Evolutionary conservation across 2,888 invertebrate species (phyloP).

Genomic region (Xiphydria camelus): DNA sequence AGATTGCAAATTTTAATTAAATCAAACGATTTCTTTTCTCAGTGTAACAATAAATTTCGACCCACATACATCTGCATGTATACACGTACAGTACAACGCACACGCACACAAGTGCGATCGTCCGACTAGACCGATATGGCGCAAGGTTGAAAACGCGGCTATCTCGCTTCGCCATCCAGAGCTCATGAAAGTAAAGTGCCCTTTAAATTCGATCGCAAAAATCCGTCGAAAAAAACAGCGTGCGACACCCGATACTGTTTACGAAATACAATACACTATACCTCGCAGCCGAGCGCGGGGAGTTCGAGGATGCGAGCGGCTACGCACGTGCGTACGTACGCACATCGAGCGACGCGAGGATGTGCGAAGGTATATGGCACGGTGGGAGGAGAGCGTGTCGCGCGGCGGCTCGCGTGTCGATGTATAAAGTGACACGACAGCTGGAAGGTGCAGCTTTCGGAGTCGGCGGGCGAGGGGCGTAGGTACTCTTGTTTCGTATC

Average conservation of each 20-base stretch:
- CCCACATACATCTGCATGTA: too few relatives aligned
- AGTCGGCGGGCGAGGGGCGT: constrained; percentile 7
- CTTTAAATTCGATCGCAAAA: background rate
- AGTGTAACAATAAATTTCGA: too few relatives aligned
- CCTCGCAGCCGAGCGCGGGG: too few relatives aligned
- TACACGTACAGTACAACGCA: too few relatives aligned
- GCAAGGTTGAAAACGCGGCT: too few relatives aligned
- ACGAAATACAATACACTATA: constrained; percentile 31
- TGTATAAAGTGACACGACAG: constrained; percentile 46
- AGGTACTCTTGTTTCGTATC: too few relatives aligned
- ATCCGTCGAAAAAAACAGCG: background rate
- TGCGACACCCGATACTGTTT: constrained; percentile 32
- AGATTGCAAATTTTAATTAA: too few relatives aligned
- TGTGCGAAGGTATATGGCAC: background rate
- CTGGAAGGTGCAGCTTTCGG: constrained; percentile 37
- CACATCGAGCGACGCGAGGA: too few relatives aligned
- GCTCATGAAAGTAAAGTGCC: background rate
- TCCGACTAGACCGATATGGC: too few relatives aligned
- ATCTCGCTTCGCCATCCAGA: background rate
- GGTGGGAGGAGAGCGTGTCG: background rate
- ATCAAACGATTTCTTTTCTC: too few relatives aligned
- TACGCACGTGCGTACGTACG: constrained; percentile 17
- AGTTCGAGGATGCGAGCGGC: too few relatives aligned
- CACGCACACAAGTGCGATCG: too few relatives aligned
- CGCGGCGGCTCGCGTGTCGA: constrained; percentile 7